Conservation (phyloP, 2,113 vertebrate species). For the Paralichthys olivaceus region DNA sequence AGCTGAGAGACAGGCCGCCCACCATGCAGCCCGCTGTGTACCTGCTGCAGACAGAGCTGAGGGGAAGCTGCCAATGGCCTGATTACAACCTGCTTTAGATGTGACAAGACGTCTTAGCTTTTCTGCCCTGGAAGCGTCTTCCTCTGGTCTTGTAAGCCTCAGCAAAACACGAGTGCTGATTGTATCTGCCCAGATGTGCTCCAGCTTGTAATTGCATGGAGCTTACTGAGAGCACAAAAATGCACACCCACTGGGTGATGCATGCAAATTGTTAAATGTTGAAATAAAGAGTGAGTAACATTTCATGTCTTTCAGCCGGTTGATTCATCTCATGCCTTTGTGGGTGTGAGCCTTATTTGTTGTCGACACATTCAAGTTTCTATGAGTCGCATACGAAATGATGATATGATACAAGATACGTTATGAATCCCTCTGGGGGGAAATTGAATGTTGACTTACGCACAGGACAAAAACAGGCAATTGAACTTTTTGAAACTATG, state of each 20-base stretch:
- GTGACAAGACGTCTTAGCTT: background rate
- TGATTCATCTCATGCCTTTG: background rate
- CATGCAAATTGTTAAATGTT: background rate
- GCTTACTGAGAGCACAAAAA: background rate
- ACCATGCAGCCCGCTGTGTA: conserved; percentile 49
- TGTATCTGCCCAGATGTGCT: conserved; percentile 37
- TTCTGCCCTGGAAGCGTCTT: conserved; percentile 23
- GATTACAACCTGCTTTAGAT: conserved; percentile 57
- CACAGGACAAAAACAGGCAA: too few species aligned
- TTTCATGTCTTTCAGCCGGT: background rate
- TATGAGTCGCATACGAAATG: background rate
- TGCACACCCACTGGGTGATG: background rate
- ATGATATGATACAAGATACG: too few species aligned
- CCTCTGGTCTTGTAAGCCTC: conserved; percentile 60
- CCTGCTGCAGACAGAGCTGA: conserved; percentile 56
- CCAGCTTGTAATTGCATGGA: conserved; percentile 14
- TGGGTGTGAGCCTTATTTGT: background rate
- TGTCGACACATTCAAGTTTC: background rate
- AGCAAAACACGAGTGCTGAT: conserved; percentile 58
- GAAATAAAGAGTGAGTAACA: background rate
- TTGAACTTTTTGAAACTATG: too few species aligned
- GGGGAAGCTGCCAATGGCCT: conserved; percentile 49
- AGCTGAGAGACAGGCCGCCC: conserved; percentile 43
- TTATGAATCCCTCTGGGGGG: too few species aligned
- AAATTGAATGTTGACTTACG: too few species aligned